Percentiles rank a stretch among this genome's conserved stretches.
phyloP scores from a whole-genome alignment of 92 coral and sea anemone genomes.

The Palythoa grandiflora region DNA sequence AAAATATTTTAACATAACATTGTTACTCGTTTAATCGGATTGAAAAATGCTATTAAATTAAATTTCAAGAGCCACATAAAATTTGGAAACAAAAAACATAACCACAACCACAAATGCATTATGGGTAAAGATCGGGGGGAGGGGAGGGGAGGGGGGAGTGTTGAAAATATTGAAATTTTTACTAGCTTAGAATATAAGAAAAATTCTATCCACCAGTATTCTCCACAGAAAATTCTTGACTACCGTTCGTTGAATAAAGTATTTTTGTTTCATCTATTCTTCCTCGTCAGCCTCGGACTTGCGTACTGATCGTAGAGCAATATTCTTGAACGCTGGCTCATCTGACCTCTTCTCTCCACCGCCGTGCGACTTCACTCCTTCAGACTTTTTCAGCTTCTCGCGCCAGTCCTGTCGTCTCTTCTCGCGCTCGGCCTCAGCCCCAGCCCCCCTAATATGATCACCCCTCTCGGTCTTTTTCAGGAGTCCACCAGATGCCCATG shows the following conservation, averaged over 20 bases:
- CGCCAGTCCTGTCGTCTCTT: conserved; percentile 83
- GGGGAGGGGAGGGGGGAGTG: neutral
- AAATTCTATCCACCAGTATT: neutral
- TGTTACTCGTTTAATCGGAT: no score
- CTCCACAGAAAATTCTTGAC: conserved; percentile 22
- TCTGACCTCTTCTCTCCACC: conserved; percentile 11
- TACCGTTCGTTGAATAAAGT: neutral
- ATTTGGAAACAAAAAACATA: no score
- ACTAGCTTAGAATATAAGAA: neutral
- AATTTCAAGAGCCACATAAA: no score
- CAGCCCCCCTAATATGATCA: conserved; percentile 41
- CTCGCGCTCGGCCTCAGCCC: conserved; percentile 62
- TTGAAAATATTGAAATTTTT: neutral
- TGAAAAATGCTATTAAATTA: no score
- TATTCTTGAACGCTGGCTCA: conserved; percentile 43
- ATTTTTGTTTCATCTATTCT: conserved; percentile 9
- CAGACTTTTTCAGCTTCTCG: conserved; percentile 78
- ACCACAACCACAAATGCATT: no score
- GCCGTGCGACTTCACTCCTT: conserved; percentile 30
- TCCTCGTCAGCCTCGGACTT: conserved; percentile 47
- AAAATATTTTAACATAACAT: no score
- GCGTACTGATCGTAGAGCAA: conserved; percentile 48
- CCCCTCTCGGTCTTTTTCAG: conserved; percentile 44
- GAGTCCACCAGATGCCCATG: conserved; percentile 31
- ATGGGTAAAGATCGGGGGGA: neutral